Evolutionary conservation across 1,140 invertebrate genomes (phyloP).

Genomic region (Heliconius himera): DNA sequence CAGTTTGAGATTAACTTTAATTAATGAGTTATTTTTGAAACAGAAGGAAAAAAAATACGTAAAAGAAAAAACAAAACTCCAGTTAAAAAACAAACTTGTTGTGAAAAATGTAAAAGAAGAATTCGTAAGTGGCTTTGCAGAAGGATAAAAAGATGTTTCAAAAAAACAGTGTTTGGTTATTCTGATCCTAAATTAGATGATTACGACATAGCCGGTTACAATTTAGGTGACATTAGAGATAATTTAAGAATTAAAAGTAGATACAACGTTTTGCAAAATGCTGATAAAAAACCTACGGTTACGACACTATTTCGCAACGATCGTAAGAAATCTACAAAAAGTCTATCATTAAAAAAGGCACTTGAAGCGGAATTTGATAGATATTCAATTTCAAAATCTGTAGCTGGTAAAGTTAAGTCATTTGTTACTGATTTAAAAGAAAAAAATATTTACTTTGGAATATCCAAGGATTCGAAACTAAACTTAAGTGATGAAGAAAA

Average conservation of each 20-base stretch:
- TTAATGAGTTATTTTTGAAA: background rate
- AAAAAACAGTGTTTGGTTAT: slow-evolving; percentile 43
- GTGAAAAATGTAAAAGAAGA: slow-evolving; percentile 40
- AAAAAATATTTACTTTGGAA: slow-evolving; percentile 34
- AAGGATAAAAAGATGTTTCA: slow-evolving; percentile 43
- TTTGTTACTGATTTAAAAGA: slow-evolving; percentile 37
- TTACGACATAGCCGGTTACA: slow-evolving; percentile 42
- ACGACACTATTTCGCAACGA: slow-evolving; percentile 38
- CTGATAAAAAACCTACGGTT: slow-evolving; percentile 34
- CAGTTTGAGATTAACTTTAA: background rate
- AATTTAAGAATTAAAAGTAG: slow-evolving; percentile 38
- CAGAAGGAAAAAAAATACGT: background rate
- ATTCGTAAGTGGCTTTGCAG: slow-evolving; percentile 44
- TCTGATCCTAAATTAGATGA: slow-evolving; percentile 40
- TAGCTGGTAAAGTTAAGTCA: slow-evolving; percentile 28
- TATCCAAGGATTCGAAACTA: slow-evolving; percentile 37
- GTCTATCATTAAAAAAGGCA: slow-evolving; percentile 36
- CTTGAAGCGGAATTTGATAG: slow-evolving; percentile 30
- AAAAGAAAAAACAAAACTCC: slow-evolving; percentile 34
- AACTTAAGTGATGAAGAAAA: slow-evolving; percentile 35
- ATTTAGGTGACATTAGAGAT: slow-evolving; percentile 42
- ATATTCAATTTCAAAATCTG: slow-evolving; percentile 29
- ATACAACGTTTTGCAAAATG: slow-evolving; percentile 15
- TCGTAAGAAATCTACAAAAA: slow-evolving; percentile 37
- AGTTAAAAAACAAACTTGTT: slow-evolving; percentile 38